Base-by-base conservation (phyloP, 2,797 vertebrate genomes). In the Amblyopsis hoosieri region DNA sequence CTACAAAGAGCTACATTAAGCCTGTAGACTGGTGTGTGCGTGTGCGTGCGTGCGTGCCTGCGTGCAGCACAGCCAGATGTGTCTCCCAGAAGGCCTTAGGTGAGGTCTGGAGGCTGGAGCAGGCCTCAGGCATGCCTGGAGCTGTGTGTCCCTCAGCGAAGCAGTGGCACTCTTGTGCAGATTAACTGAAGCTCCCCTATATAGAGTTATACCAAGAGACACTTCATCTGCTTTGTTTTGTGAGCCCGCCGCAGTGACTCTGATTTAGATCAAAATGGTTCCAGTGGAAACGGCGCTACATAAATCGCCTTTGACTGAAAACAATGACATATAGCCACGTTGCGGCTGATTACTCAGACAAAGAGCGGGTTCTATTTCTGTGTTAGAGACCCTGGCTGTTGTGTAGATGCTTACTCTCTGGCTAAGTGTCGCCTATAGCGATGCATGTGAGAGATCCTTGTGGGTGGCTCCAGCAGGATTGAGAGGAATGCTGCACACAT, bases 391-490 rank as follows among this genome's bases (percentile, higher is more conserved):
- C 73, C 68, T 59, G 69, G 66, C 72, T 75, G 72, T 65, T 70
- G 75, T 72, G 79, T 67, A 62, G 62, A 49, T 71, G 80, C 33
- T 69, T 76, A 58, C 80, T 82, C 74, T 85, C 67, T n/a, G 31
- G 47, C 17, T 65, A 57, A 81, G 78, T 73, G 60, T 76, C 65
- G 85, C 82, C 86, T 31, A 60, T 67, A 79, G 87, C 81, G 67
- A 75, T 70, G 66, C 55, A 71, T 79, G 83, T 86, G 81, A 87
- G 79, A 83, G 81, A 80, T 55, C 78, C 64, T 77, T 50, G 85
- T 90, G 83, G 88, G 86, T 69, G 87, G 82, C 79, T 75, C 77
- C 72, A 84, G 62, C 79, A 79, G 75, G 68, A 84, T 86, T 77
- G 72, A 75, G 61, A 76, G 72, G 57, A 81, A 74, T 13, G 56